A percentile compares a stretch with the other conserved stretches of the same genome.
Conservation (phyloP, 2,888 invertebrate species). For the Augochlorella aurata region DNA sequence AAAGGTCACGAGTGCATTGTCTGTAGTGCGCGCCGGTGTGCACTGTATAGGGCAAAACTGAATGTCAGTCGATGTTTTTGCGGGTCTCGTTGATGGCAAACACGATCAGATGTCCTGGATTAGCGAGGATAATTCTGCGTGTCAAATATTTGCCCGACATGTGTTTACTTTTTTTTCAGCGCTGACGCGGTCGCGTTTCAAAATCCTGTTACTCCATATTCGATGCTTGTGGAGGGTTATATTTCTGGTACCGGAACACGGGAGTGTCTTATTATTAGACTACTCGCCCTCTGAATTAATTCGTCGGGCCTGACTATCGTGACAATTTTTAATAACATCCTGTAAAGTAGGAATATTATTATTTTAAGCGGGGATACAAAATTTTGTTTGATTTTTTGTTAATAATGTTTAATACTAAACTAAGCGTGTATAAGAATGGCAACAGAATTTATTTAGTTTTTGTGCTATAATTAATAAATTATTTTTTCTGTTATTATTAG, state of each 20-base stretch:
- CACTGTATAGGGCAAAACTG: not conserved
- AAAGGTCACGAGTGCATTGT: constrained; percentile 33
- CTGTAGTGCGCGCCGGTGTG: not conserved
- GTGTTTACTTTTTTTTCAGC: not conserved
- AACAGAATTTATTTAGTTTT: too few species aligned
- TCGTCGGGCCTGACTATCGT: too few species aligned
- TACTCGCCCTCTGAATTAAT: too few species aligned
- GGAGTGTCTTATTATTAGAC: too few species aligned
- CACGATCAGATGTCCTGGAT: not conserved
- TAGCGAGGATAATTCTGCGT: constrained; percentile 1
- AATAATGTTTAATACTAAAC: too few species aligned
- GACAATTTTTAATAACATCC: too few species aligned
- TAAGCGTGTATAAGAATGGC: too few species aligned
- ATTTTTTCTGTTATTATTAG: too few species aligned
- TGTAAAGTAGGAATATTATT: too few species aligned
- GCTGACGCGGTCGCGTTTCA: not conserved
- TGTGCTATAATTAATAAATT: too few species aligned
- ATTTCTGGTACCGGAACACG: not conserved
- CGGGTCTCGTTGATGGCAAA: not conserved
- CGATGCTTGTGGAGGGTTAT: not conserved
- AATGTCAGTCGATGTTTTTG: constrained; percentile 4
- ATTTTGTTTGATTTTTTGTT: too few species aligned
- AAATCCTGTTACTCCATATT: not conserved
- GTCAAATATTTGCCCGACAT: not conserved
- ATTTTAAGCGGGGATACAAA: too few species aligned